phyloP scores from a whole-genome alignment of 1,140 invertebrate genomes.

The Ectropis grisescens region DNA sequence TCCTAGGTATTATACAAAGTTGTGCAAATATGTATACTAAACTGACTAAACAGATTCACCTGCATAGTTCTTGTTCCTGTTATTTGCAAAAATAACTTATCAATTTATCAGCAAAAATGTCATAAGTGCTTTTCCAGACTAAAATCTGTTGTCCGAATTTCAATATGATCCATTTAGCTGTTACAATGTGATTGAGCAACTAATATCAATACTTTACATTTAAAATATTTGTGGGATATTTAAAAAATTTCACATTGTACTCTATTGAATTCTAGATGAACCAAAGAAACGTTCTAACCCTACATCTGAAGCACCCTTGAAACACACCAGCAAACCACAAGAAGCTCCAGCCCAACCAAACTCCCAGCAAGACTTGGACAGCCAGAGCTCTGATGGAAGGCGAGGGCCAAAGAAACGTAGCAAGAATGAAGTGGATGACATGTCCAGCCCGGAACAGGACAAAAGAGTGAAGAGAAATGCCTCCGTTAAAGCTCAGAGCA shows the following conservation, averaged over 20 bases:
- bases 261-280: background rate
- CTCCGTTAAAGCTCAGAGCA: conserved; percentile 47
- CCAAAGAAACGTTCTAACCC: background rate
- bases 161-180: background rate
- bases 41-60: background rate
- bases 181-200: background rate
- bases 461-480: conserved; percentile 51
- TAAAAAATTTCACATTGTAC: background rate
- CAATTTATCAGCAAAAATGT: background rate
- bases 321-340: background rate
- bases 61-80: background rate
- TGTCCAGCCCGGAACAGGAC: conserved; percentile 45
- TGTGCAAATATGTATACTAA: background rate
- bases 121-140: background rate
- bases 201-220: background rate
- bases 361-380: background rate
- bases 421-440: conserved; percentile 51
- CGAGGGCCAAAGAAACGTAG: conserved; percentile 43
- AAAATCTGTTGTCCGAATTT: background rate
- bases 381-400: conserved; percentile 19
- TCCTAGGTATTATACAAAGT: background rate
- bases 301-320: background rate
- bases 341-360: background rate
- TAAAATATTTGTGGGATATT: background rate
- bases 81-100: no score